Conservation (phyloP, 1,140 invertebrate genomes). For the Calephelis virginiensis region DNA sequence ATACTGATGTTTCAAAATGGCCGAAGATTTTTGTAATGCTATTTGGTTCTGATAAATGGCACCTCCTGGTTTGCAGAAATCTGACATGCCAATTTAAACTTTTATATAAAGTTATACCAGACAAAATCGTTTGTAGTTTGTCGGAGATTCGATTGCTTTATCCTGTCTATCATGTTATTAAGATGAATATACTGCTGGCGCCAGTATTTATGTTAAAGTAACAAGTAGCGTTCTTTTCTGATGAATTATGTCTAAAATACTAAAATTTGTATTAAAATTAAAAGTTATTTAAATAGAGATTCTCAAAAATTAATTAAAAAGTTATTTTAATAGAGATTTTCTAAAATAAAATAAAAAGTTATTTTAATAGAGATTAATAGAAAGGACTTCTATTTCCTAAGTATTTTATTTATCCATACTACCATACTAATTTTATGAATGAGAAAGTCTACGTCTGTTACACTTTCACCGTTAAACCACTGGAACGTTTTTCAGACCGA, state of each 20-base stretch:
- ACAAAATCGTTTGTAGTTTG: neutral
- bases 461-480: no score
- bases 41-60: constrained; percentile 37
- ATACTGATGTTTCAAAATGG: constrained; percentile 26
- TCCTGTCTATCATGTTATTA: constrained; percentile 31
- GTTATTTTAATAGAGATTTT: no score
- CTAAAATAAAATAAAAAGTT: no score
- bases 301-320: no score
- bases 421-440: no score
- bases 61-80: constrained; percentile 13
- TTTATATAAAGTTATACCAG: neutral
- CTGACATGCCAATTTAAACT: constrained; percentile 3
- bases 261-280: no score
- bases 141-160: neutral
- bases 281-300: no score
- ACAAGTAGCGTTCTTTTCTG: constrained; percentile 22
- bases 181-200: constrained; percentile 34
- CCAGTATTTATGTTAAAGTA: constrained; percentile 26
- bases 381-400: no score
- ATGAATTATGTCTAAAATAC: neutral
- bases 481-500: no score
- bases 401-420: no score
- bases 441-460: no score
- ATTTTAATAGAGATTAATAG: no score
- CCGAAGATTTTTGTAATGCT: constrained; percentile 29